Base-by-base conservation (phyloP, 2,888 invertebrate genomes). In the Scrobipalpa costella region DNA sequence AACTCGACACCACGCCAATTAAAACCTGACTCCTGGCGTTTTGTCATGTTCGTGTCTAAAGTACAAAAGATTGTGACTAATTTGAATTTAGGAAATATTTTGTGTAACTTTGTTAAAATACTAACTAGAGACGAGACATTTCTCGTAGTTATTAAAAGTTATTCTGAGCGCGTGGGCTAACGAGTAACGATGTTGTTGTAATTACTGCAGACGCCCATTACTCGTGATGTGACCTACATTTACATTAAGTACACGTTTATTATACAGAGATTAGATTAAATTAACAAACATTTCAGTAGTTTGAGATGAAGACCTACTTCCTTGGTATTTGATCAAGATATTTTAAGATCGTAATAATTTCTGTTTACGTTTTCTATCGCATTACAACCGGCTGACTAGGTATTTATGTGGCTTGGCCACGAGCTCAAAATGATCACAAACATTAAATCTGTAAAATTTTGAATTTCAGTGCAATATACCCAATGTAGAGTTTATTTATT, bases 1-100 rank as follows among this genome's bases (percentile, higher is more conserved):
- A 78, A 76, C 74, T 72, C 78, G 78, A 85, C 81, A 83, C 80
- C 78, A 77, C 72, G 81, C 82, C 86, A 88, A 88, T 89, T 89
- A 86, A 86, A 88, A 87, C 69, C 76, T 79, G 79, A 82, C 85
- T 84, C 75, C 77, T 81, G 79, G 80, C 82, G 75, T 74, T 83
- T 74, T 79, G 78, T 79, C 80, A 76, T 79, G 78, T 77, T 52
- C 61, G 49, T 49, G 38, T 55, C 38, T 62, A 19, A 57, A 62
- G 34, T 63, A 63, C 36, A 57, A 57, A 21, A 63, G 49, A 60
- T 49, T 33, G 60, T 60, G 33, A 60, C 34, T 60, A 49, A 60
- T 60, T 59, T 55, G 55, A 55, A 34, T 55, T 59, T 44, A 47
- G 40, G 19, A 59, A 27, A 13, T 59, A 59, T 19, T 44, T 59